phyloP scores from a whole-genome alignment of 2,797 vertebrate genomes.

The Parotocinclus haroldoi region DNA sequence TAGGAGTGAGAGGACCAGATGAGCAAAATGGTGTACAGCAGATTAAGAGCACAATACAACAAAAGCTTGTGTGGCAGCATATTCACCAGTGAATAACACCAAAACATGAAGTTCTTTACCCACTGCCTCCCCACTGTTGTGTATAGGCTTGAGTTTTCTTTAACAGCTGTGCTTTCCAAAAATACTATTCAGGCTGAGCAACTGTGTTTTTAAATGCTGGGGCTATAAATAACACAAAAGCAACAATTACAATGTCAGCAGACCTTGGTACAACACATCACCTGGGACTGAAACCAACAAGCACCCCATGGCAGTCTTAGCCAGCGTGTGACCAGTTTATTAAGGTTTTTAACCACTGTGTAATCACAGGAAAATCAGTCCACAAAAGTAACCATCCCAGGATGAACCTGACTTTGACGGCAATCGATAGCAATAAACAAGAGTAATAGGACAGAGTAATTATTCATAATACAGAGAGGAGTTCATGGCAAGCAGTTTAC shows the following conservation, averaged over 20 bases:
- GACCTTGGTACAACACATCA: neutral
- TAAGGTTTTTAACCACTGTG: neutral
- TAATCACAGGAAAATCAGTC: conserved; percentile 2
- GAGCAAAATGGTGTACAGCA: conserved; percentile 7
- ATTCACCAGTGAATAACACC: neutral
- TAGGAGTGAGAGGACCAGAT: conserved; percentile 26
- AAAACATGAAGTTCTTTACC: neutral
- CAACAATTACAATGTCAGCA: conserved; percentile 1
- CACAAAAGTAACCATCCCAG: conserved; percentile 4
- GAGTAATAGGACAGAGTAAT: conserved; percentile 41
- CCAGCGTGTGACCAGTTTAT: neutral
- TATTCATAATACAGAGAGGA: conserved; percentile 53
- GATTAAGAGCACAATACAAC: conserved; percentile 27
- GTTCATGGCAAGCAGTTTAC: conserved; percentile 52
- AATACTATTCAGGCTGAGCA: conserved; percentile 5
- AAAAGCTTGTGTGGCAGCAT: conserved; percentile 8
- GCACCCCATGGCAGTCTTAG: neutral
- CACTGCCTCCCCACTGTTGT: neutral
- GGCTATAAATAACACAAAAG: conserved; percentile 2
- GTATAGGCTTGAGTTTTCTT: conserved; percentile 6
- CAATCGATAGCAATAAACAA: conserved; percentile 39
- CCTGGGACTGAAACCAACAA: neutral
- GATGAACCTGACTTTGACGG: conserved; percentile 1
- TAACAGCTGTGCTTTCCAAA: conserved; percentile 33
- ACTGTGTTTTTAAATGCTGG: neutral